phyloP scores from a whole-genome alignment of 2,113 vertebrate species.

The Colistium nudipinnis region DNA sequence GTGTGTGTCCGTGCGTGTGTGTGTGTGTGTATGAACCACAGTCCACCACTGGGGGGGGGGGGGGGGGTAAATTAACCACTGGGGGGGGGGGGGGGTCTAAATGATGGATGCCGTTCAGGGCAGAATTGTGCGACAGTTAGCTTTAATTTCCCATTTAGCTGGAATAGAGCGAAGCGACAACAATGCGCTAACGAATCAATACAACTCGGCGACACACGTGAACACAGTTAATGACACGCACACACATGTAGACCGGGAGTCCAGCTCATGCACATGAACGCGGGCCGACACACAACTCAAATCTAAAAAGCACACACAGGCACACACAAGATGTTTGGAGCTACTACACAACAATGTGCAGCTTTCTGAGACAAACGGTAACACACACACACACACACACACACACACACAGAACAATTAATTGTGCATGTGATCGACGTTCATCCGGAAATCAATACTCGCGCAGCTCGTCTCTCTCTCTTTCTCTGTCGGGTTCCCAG shows the following conservation, averaged over 20 bases:
- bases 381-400: background rate
- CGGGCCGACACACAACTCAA: too few relatives aligned
- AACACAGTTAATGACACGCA: background rate
- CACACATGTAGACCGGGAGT: background rate
- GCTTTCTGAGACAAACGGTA: too few relatives aligned
- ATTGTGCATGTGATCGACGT: constrained; percentile 81
- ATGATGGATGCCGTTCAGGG: constrained; percentile 77
- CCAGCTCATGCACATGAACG: constrained; percentile 1
- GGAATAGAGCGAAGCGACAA: constrained; percentile 65
- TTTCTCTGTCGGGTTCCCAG: too few relatives aligned
- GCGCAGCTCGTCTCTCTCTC: constrained; percentile 33
- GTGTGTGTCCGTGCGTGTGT: constrained; percentile 5
- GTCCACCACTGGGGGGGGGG: too few relatives aligned
- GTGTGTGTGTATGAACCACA: constrained; percentile 42
- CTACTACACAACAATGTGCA: too few relatives aligned
- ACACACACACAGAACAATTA: too few relatives aligned
- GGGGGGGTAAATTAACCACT: too few relatives aligned
- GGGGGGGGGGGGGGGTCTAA: constrained; percentile 56
- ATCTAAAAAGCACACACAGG: too few relatives aligned
- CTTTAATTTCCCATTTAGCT: constrained; percentile 80
- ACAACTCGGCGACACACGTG: constrained; percentile 25
- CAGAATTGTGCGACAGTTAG: constrained; percentile 80
- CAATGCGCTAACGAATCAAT: constrained; percentile 72
- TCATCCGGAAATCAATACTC: constrained; percentile 70
- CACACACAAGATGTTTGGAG: background rate